Base-by-base conservation (phyloP, 2,888 invertebrate genomes). In the Eupeodes latifasciatus region DNA sequence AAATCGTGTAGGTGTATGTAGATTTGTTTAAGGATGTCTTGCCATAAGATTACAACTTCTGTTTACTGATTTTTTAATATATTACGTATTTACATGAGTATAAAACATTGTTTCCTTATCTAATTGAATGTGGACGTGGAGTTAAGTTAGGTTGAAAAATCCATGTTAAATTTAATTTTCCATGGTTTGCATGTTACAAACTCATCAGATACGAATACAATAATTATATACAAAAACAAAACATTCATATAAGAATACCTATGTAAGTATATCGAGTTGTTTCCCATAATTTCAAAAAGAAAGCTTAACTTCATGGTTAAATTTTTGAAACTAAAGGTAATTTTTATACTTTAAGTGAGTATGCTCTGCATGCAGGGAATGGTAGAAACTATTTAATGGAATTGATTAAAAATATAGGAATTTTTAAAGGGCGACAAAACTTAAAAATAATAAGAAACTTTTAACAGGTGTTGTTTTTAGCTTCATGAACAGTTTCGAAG, bases 1-100 rank as follows among this genome's bases (percentile, higher is more conserved):
- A 53, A 64, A 47, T 44, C 71, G 77, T 81, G 69, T n/a, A 34
- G 40, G 27, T 55, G 12, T 53, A 55, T 27, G 27, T 27, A 27
- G 27, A 62, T 61, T 61, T 9, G 53, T 36, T 59, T 75, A 4
- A 75, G 62, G 27, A 1, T 16, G n/a, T 16, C 36, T 16, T 44
- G 11, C 71, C 57, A 47, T 10, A 36, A 55, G 27, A 53, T 53
- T 40, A 40, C 10, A 49, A 5, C 7, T 49, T 34, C 12, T 36
- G 36, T 6, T 4, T 36, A 10, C 34, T 51, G 67, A 55, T 9
- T 53, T 51, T 44, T 6, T 36, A 40, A 40, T 40, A 40, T 40
- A 5, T 9, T 5, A 40, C 6, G 27, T 27, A 27, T 27, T 27
- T 40, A 40, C 40, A 40, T 59, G 1, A n/a, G 59, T 12, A 14